Evolutionary conservation across 2,888 invertebrate genomes (phyloP).

Genomic region (Reticulitermes lucifugus): DNA sequence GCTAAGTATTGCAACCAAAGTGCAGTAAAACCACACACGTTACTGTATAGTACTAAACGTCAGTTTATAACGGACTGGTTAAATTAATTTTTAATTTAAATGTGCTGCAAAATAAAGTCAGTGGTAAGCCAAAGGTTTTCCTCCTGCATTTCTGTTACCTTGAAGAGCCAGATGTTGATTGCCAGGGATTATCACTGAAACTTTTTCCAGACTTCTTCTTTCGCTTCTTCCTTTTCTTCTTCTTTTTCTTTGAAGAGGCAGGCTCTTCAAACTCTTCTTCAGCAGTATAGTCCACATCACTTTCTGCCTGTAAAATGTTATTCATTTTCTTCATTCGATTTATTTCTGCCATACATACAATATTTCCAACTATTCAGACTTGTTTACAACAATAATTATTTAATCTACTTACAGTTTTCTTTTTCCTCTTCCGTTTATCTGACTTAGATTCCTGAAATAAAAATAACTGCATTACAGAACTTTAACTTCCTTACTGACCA

Average conservation of each 20-base stretch:
- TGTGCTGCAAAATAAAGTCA: no score
- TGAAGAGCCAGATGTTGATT: slow-evolving; percentile 70
- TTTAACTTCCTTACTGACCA: not conserved
- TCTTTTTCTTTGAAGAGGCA: slow-evolving; percentile 58
- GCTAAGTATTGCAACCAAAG: no score
- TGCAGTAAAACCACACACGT: no score
- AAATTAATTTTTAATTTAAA: no score
- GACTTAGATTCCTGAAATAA: slow-evolving; percentile 42
- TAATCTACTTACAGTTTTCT: slow-evolving; percentile 43
- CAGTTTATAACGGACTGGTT: no score
- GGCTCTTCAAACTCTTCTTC: slow-evolving; percentile 64
- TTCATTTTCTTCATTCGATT: not conserved
- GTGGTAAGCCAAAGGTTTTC: no score
- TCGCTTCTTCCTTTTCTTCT: slow-evolving; percentile 61
- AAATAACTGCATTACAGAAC: not conserved
- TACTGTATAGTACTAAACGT: no score
- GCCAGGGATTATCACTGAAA: slow-evolving; percentile 71
- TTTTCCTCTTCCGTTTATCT: slow-evolving; percentile 40
- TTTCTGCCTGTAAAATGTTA: slow-evolving; percentile 53
- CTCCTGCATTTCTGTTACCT: slow-evolving; percentile 55
- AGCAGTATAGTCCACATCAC: slow-evolving; percentile 61
- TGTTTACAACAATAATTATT: no score
- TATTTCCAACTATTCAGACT: no score
- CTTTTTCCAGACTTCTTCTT: slow-evolving; percentile 60
- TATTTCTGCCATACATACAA: not conserved